Evolutionary conservation across 1,140 invertebrate species (phyloP), one percentile per base, ranked within the genome.

Genomic region (Drosophila guanche): DNA sequence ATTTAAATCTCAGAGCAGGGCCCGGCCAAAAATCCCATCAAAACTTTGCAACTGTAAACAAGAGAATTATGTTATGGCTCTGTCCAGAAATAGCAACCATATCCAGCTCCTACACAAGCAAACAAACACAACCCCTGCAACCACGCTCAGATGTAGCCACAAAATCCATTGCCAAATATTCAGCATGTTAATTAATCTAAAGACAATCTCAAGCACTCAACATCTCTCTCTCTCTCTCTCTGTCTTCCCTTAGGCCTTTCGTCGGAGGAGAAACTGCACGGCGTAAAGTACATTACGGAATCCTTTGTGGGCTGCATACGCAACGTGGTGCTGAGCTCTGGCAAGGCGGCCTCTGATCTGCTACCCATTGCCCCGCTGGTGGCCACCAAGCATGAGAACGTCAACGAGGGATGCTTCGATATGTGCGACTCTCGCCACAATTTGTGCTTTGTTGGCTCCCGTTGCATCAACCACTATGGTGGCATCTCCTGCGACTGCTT

Each of bases 251-350:
- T 51, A 96, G 96, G 96, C 75, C 92, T 97, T 61, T 97, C 96
- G 81, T 96, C 96, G 1, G 96, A 97, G 90, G 96, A 97, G 90
- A 94, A 95, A 90, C 92, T 96, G 14, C 96, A 97, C 81, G 96
- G 96, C 55, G 96, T 97, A 0, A 97, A 97, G 91, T 97, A 97
- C 80, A 96, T 97, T 40, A 97, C 97, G 68, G 96, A 97, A 92
- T 97, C 97, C 8, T 98, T 98, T 91, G 96, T 98, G 43, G 97
- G 97, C 2, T 98, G 97, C 89, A 96, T 98, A 60, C 95, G 95
- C 80, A 95, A 97, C 77, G 95, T 98, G 91, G 94, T 96, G 7
- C 92, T 98, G 20, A 95, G 95, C 90, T 96, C 95, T 3, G 95
- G 96, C 5, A 96, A 97, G 92, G 95, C 95, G 1, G 95, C 95